phyloP scores from a whole-genome alignment of 2,113 vertebrate species.

The Leptobrachium leishanense region DNA sequence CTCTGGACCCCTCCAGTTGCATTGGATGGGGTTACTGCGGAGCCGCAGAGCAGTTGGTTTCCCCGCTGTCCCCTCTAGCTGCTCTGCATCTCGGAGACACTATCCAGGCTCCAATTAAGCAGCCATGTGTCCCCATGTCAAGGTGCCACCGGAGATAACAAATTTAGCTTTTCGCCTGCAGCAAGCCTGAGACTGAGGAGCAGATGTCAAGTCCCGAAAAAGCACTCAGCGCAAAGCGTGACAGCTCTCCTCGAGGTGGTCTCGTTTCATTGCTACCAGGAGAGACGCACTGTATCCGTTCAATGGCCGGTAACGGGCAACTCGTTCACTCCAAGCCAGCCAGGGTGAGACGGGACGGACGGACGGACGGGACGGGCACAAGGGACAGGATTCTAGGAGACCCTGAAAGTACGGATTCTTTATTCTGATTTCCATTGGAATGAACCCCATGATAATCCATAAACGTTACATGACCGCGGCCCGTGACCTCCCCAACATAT shows the following conservation, averaged over 20 bases:
- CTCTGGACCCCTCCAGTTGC: too few relatives aligned
- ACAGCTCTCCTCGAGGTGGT: slow-evolving; percentile 52
- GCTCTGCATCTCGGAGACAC: slow-evolving; percentile 54
- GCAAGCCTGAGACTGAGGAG: slow-evolving; percentile 49
- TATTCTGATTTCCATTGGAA: too few relatives aligned
- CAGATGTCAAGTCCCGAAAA: slow-evolving; percentile 66
- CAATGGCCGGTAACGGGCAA: not conserved
- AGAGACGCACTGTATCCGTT: not conserved
- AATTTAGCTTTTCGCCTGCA: slow-evolving; percentile 70
- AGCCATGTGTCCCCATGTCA: slow-evolving; percentile 59
- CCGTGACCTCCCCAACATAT: too few relatives aligned
- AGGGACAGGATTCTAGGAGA: too few relatives aligned
- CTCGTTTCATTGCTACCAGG: not conserved
- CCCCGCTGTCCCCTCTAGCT: not conserved
- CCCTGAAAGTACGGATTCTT: too few relatives aligned
- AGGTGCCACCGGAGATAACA: slow-evolving; percentile 65
- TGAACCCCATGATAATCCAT: too few relatives aligned
- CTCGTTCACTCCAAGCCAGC: not conserved
- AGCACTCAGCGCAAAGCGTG: slow-evolving; percentile 59
- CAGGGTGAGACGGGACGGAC: too few relatives aligned
- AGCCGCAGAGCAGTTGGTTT: too few relatives aligned
- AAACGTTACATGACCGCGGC: too few relatives aligned
- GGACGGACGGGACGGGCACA: too few relatives aligned
- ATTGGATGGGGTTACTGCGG: too few relatives aligned
- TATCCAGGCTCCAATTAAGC: slow-evolving; percentile 65